phyloP scores from a whole-genome alignment of 2,888 invertebrate species.

The Patella depressa region DNA sequence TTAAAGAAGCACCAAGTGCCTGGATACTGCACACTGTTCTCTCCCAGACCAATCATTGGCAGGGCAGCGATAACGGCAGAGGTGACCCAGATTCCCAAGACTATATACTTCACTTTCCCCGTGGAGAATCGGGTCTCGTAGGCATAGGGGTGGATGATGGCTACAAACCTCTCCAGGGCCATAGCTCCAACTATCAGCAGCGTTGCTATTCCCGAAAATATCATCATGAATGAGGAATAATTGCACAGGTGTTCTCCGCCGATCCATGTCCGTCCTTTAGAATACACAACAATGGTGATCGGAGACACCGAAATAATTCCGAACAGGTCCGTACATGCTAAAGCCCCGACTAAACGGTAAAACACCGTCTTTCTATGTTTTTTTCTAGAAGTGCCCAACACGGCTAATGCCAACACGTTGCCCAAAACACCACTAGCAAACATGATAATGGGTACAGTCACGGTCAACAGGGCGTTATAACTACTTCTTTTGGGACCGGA shows the following conservation, averaged over 20 bases:
- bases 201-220: constrained; percentile 63
- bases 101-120: constrained; percentile 46
- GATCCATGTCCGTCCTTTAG: constrained; percentile 52
- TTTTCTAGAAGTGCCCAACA: constrained; percentile 55
- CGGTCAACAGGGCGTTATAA: constrained; percentile 29
- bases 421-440: constrained; percentile 60
- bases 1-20: constrained; percentile 71
- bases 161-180: constrained; percentile 67
- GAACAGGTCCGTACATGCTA: constrained; percentile 66
- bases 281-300: constrained; percentile 51
- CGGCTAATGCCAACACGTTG: constrained; percentile 65
- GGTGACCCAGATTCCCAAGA: constrained; percentile 51
- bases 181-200: constrained; percentile 67
- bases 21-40: constrained; percentile 67
- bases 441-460: constrained; percentile 49
- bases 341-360: constrained; percentile 65
- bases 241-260: constrained; percentile 63
- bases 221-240: constrained; percentile 67
- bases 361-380: constrained; percentile 65
- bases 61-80: constrained; percentile 57
- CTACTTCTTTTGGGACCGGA: background rate
- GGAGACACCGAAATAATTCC: constrained; percentile 64
- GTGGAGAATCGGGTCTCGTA: constrained; percentile 56
- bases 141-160: constrained; percentile 61
- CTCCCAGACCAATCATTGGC: constrained; percentile 67